phyloP scores from a whole-genome alignment of 2,888 invertebrate species.

The Scaptomyza reducta region DNA sequence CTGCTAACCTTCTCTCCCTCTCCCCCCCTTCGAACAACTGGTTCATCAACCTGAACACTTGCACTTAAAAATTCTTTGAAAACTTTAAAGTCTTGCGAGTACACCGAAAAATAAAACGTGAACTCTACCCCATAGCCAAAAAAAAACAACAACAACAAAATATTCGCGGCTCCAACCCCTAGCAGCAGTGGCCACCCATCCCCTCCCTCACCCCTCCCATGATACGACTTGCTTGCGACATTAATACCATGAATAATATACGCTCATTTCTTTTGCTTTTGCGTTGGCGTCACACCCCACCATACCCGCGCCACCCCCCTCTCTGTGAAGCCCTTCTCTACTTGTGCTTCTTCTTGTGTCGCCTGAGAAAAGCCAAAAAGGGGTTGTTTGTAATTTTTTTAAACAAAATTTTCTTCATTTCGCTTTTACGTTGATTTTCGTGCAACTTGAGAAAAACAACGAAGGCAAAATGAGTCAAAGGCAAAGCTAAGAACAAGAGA shows the following conservation, averaged over 20 bases:
- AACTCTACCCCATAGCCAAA: slow-evolving; percentile 16
- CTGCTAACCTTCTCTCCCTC: background rate
- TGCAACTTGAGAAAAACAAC: slow-evolving; percentile 73
- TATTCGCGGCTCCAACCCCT: slow-evolving; percentile 18
- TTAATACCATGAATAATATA: slow-evolving; percentile 80
- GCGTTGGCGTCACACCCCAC: slow-evolving; percentile 36
- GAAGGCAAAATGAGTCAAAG: slow-evolving; percentile 69
- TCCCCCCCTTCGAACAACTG: slow-evolving; percentile 27
- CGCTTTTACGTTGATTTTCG: slow-evolving; percentile 72
- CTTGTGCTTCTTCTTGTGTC: slow-evolving; percentile 20
- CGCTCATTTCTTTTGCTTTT: slow-evolving; percentile 72
- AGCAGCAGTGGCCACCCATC: background rate
- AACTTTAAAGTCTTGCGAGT: slow-evolving; percentile 53
- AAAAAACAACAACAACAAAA: background rate
- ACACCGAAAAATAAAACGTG: slow-evolving; percentile 22
- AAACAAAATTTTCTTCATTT: slow-evolving; percentile 75
- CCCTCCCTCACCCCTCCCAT: background rate
- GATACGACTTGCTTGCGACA: slow-evolving; percentile 46
- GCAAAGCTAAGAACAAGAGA: slow-evolving; percentile 38
- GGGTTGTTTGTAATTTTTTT: slow-evolving; percentile 79
- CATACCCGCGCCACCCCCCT: background rate
- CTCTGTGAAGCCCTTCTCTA: background rate
- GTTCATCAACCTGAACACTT: slow-evolving; percentile 66
- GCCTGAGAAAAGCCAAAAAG: slow-evolving; percentile 72
- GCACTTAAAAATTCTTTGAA: slow-evolving; percentile 49